Percentiles rank a stretch among this genome's conserved stretches.
Conservation (phyloP, 2,888 invertebrate genomes). For the Tetramorium bicarinatum region DNA sequence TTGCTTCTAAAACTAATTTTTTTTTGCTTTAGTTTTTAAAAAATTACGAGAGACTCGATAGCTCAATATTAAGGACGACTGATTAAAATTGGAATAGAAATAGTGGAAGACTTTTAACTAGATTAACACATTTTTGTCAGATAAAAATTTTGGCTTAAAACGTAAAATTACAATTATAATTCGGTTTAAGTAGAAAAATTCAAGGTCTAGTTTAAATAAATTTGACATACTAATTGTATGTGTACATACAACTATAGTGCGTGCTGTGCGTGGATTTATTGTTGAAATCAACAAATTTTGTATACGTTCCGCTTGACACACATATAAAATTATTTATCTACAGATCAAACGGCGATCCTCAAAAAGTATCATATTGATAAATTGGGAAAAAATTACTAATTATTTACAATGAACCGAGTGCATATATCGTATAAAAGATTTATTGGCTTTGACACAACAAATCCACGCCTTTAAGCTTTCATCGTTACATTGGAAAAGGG, state of each 20-base stretch:
- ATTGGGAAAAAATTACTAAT: neutral
- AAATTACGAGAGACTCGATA: too few species aligned
- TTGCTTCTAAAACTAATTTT: too few species aligned
- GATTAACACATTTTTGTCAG: too few species aligned
- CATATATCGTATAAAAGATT: neutral
- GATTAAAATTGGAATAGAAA: too few species aligned
- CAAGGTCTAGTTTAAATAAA: too few species aligned
- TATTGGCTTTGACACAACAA: constrained; percentile 44
- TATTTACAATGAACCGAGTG: neutral
- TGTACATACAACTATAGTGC: constrained; percentile 60
- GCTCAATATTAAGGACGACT: too few species aligned
- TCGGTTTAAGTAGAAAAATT: too few species aligned
- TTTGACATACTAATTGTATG: neutral
- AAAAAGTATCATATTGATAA: neutral
- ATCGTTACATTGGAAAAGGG: constrained; percentile 66
- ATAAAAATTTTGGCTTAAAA: too few species aligned
- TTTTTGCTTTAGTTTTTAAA: too few species aligned
- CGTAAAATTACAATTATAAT: too few species aligned
- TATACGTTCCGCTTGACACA: neutral
- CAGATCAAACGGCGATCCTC: neutral
- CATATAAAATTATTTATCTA: neutral
- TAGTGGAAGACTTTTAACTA: too few species aligned
- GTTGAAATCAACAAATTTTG: neutral
- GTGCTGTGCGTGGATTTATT: constrained; percentile 63
- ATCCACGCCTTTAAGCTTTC: constrained; percentile 74